These are phyloP conservation scores for Gymnocephalus cernua DNA, from an alignment of 2,113 vertebrate species.

Conservation along the genomic window DNA sequence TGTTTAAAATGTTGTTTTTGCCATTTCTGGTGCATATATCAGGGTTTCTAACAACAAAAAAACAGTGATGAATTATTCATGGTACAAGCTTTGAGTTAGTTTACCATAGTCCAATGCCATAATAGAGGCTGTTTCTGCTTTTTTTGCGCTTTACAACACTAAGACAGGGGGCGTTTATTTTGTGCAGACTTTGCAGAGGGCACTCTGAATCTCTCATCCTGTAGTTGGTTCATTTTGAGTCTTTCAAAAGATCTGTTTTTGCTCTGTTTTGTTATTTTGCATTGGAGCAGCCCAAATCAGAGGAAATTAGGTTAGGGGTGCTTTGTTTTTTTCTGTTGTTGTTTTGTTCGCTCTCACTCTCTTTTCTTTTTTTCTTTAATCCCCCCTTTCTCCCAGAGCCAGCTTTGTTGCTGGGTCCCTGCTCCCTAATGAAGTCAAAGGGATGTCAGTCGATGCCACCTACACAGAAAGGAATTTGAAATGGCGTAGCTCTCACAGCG, in stretches of 20 bases:
- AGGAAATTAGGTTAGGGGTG: slow-evolving; percentile 79
- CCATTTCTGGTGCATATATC: slow-evolving; percentile 64
- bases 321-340: slow-evolving; percentile 75
- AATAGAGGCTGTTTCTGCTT: slow-evolving; percentile 50
- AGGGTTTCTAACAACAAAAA: slow-evolving; percentile 55
- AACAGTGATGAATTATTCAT: slow-evolving; percentile 81
- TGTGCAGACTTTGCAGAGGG: slow-evolving; percentile 35
- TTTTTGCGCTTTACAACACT: neutral
- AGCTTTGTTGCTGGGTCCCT: slow-evolving; percentile 80
- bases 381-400: slow-evolving; percentile 71
- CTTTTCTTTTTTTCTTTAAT: slow-evolving; percentile 67
- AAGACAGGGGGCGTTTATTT: slow-evolving; percentile 40
- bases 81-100: slow-evolving; percentile 72
- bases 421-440: slow-evolving; percentile 83
- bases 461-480: slow-evolving; percentile 83
- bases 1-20: slow-evolving; percentile 35
- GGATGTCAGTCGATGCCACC: slow-evolving; percentile 81
- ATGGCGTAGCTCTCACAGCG: slow-evolving; percentile 66
- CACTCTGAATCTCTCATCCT: slow-evolving; percentile 61
- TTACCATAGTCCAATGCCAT: slow-evolving; percentile 56
- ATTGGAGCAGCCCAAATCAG: slow-evolving; percentile 65
- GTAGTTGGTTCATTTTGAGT: slow-evolving; percentile 50
- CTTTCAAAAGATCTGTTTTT: slow-evolving; percentile 60
- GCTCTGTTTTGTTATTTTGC: slow-evolving; percentile 75
- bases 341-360: slow-evolving; percentile 70